A percentile compares a stretch with the other conserved stretches of the same genome.
These are phyloP conservation scores for Ramazzottius varieornatus DNA, from an alignment of 2,888 invertebrate species.

Conservation along the genomic window DNA sequence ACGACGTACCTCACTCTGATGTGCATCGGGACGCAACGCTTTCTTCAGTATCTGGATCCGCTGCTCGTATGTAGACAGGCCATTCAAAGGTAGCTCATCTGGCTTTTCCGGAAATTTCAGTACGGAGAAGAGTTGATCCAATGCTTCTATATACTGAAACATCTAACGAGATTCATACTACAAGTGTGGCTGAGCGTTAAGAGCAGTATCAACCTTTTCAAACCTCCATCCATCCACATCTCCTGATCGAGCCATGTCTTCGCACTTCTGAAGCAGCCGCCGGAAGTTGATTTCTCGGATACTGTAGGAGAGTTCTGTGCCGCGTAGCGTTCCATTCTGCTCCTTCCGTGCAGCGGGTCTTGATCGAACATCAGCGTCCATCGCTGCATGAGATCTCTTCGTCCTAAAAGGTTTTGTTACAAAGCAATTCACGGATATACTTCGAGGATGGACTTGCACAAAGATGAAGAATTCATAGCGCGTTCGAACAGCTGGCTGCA, in stretches of 20 bases:
- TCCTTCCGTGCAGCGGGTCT: no score
- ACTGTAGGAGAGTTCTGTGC: background rate
- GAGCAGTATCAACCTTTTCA: no score
- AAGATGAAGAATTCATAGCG: no score
- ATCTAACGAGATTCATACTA: background rate
- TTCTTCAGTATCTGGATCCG: background rate
- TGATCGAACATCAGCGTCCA: no score
- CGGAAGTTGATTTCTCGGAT: background rate
- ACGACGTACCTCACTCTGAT: background rate
- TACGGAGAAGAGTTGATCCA: background rate
- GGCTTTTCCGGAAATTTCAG: no score
- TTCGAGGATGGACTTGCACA: no score
- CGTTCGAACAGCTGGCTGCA: no score
- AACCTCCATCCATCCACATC: background rate
- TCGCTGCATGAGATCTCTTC: no score
- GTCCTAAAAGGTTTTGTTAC: no score
- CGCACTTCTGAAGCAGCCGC: background rate
- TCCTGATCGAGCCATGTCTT: background rate
- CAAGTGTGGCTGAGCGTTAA: background rate
- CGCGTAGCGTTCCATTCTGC: no score
- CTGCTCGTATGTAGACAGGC: background rate
- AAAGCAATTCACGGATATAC: no score
- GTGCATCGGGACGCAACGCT: background rate
- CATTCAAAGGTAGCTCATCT: no score
- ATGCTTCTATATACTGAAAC: background rate